A percentile compares a stretch with the other conserved stretches of the same genome.
Conservation (phyloP, 2,113 vertebrate genomes). For the Nestor notabilis region DNA sequence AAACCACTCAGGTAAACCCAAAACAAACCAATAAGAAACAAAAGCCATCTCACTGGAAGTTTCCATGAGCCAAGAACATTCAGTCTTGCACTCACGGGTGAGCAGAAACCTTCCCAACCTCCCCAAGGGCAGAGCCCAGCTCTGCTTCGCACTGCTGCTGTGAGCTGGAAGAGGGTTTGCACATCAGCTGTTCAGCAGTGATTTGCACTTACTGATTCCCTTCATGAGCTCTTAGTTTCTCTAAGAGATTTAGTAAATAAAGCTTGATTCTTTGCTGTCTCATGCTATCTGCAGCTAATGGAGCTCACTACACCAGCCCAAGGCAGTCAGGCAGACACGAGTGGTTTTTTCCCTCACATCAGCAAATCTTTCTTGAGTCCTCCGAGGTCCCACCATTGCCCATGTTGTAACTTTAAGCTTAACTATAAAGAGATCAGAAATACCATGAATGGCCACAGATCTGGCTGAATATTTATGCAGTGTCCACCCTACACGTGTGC, state of each 20-base stretch:
- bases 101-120: neutral
- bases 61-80: neutral
- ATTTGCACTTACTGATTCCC: neutral
- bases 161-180: neutral
- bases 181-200: neutral
- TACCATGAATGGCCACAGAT: neutral
- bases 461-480: fast-evolving
- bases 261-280: neutral
- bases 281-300: neutral
- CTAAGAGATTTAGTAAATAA: neutral
- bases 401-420: neutral
- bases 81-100: fast-evolving
- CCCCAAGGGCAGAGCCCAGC: neutral
- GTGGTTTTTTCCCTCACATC: fast-evolving
- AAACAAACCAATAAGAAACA: neutral
- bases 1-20: neutral
- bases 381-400: neutral
- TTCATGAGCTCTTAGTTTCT: neutral
- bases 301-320: fast-evolving
- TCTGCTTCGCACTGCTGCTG: neutral
- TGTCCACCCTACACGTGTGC: neutral
- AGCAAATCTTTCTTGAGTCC: neutral
- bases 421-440: neutral
- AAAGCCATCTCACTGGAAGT: neutral
- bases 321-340: neutral